Evolutionary conservation across 2,888 invertebrate species (phyloP).

Genomic region (Synanthedon vespiformis): DNA sequence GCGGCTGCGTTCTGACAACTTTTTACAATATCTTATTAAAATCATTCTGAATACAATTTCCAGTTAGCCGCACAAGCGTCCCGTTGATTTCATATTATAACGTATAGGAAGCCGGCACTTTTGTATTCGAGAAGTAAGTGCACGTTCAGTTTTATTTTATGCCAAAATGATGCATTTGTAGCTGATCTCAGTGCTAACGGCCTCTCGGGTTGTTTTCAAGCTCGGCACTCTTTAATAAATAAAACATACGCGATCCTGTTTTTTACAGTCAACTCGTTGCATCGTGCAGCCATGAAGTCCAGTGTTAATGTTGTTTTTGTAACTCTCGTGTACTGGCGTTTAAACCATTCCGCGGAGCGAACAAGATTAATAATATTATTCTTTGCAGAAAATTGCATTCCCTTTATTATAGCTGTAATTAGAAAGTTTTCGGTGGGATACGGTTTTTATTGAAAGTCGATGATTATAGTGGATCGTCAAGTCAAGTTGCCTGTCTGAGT

Average conservation of each 20-base stretch:
- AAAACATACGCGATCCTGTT: conserved; percentile 12
- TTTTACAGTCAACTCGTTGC: conserved; percentile 5
- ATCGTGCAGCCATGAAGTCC: neutral
- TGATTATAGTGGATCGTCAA: no score
- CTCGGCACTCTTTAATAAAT: conserved; percentile 15
- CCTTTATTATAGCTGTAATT: neutral
- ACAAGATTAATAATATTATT: neutral
- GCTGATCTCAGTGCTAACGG: conserved; percentile 11
- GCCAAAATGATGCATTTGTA: conserved; percentile 11
- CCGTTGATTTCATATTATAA: no score
- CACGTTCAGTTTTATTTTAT: conserved; percentile 6
- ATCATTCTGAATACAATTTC: no score
- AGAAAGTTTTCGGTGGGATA: no score
- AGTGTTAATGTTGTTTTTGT: conserved; percentile 4
- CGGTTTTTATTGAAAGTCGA: no score
- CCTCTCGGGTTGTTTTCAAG: conserved; percentile 13
- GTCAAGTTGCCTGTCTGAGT: no score
- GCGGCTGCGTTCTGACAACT: no score
- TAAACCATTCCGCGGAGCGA: neutral
- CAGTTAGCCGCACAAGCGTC: no score
- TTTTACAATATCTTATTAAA: no score
- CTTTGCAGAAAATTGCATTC: neutral
- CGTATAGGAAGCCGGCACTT: neutral
- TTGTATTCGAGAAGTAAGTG: conserved; percentile 2
- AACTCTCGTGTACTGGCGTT: neutral